phyloP scores from a whole-genome alignment of 2,888 invertebrate genomes.

The Neocrepidodera transversa region DNA sequence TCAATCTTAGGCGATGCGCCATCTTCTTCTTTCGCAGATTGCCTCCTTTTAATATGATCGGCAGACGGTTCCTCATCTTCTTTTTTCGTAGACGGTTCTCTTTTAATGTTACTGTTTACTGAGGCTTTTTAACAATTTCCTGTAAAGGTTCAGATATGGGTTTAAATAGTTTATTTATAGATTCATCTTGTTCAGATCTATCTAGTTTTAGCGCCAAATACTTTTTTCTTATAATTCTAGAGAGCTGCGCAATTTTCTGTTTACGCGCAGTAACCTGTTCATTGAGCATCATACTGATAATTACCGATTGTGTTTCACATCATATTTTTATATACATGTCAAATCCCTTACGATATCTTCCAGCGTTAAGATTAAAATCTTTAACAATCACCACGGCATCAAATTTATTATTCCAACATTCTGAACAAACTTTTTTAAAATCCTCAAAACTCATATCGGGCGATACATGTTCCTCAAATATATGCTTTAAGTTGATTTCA shows the following conservation, averaged over 20 bases:
- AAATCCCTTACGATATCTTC: constrained; percentile 19
- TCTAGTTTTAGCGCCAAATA: neutral
- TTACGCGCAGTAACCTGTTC: neutral
- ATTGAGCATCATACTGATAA: neutral
- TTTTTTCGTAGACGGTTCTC: neutral
- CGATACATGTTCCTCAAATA: too few relatives aligned
- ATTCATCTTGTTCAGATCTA: neutral
- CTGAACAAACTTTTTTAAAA: too few relatives aligned
- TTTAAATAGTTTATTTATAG: neutral
- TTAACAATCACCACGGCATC: constrained; percentile 10
- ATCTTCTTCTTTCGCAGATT: neutral
- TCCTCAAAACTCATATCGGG: too few relatives aligned
- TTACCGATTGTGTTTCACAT: neutral
- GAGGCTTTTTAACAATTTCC: neutral
- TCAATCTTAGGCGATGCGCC: neutral
- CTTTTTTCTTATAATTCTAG: neutral
- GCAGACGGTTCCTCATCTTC: neutral
- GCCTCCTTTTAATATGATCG: neutral
- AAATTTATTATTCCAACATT: neutral
- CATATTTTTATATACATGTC: constrained; percentile 17
- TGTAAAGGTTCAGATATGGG: neutral
- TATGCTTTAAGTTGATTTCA: constrained; percentile 30
- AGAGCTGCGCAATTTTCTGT: neutral
- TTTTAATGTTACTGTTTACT: neutral
- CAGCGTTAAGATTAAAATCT: constrained; percentile 15